Evolutionary conservation across 1,140 invertebrate genomes (phyloP).

Genomic region (Littorina saxatilis): DNA sequence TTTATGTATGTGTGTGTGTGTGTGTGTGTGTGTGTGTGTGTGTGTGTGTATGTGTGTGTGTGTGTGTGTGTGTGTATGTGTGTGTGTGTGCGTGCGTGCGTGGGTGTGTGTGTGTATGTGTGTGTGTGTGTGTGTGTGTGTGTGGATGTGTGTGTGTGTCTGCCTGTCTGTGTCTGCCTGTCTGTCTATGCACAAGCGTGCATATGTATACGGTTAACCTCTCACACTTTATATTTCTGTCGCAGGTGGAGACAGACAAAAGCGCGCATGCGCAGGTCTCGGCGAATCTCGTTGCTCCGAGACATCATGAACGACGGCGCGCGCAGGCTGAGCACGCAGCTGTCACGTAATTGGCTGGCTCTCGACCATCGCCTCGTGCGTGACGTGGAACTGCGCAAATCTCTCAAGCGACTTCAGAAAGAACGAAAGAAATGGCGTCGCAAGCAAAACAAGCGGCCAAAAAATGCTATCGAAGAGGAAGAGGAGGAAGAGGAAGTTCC

Average conservation of each 20-base stretch:
- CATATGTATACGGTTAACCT: background rate
- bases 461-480: background rate
- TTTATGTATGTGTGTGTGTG: too few species aligned
- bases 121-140: too few species aligned
- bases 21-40: background rate
- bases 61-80: too few species aligned
- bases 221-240: background rate
- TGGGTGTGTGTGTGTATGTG: too few species aligned
- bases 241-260: constrained; percentile 30
- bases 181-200: too few species aligned
- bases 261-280: constrained; percentile 32
- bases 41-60: too few species aligned
- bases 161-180: too few species aligned
- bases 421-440: constrained; percentile 25
- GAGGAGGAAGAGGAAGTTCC: constrained; percentile 16
- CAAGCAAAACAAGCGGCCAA: background rate
- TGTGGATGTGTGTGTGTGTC: too few species aligned
- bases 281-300: constrained; percentile 12
- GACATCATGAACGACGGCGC: constrained; percentile 36
- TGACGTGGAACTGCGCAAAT: constrained; percentile 31
- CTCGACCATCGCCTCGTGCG: constrained; percentile 22
- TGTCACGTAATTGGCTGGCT: constrained; percentile 30
- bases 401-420: constrained; percentile 19
- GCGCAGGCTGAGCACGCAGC: constrained; percentile 29
- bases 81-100: too few species aligned